Evolutionary conservation across 1,140 invertebrate species (phyloP).

Genomic region (Lutraria rhynchaena): DNA sequence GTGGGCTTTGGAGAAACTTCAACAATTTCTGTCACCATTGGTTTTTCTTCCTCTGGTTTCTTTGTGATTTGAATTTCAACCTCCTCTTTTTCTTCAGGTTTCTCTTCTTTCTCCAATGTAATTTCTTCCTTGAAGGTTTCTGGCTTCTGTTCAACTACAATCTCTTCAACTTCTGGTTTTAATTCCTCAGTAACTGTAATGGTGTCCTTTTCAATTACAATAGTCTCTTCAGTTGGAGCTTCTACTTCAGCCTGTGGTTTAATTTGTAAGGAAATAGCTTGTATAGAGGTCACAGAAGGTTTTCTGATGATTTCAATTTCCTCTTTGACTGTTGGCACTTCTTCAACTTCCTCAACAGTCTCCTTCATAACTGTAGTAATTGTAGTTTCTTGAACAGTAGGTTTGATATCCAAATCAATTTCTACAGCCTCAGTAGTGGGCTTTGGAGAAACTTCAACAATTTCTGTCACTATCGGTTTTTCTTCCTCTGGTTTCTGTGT

Average conservation of each 20-base stretch:
- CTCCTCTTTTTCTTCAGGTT: neutral
- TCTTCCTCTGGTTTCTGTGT: neutral
- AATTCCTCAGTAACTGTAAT: slow-evolving; percentile 26
- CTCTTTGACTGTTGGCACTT: slow-evolving; percentile 55
- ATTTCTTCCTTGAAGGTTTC: slow-evolving; percentile 8
- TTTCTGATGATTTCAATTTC: slow-evolving; percentile 10
- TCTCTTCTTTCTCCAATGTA: slow-evolving; percentile 19
- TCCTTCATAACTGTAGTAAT: slow-evolving; percentile 47
- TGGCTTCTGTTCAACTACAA: slow-evolving; percentile 17
- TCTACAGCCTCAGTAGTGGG: slow-evolving; percentile 6
- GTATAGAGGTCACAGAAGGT: neutral
- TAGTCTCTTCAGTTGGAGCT: slow-evolving; percentile 56
- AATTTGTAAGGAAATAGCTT: slow-evolving; percentile 36
- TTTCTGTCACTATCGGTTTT: neutral
- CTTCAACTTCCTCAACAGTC: slow-evolving; percentile 52
- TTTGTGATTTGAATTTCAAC: slow-evolving; percentile 19
- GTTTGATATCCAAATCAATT: slow-evolving; percentile 33
- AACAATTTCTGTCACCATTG: slow-evolving; percentile 19
- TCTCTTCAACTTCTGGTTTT: slow-evolving; percentile 30
- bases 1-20: slow-evolving; percentile 27
- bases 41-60: slow-evolving; percentile 16
- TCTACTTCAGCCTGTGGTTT: slow-evolving; percentile 24
- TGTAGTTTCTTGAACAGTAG: slow-evolving; percentile 46
- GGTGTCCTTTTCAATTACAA: slow-evolving; percentile 56
- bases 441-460: too few relatives aligned